A percentile compares a stretch with the other conserved stretches of the same genome.
These are phyloP conservation scores for Todiramphus chloris DNA, from an alignment of 2,113 vertebrate genomes.

Conservation along the genomic window DNA sequence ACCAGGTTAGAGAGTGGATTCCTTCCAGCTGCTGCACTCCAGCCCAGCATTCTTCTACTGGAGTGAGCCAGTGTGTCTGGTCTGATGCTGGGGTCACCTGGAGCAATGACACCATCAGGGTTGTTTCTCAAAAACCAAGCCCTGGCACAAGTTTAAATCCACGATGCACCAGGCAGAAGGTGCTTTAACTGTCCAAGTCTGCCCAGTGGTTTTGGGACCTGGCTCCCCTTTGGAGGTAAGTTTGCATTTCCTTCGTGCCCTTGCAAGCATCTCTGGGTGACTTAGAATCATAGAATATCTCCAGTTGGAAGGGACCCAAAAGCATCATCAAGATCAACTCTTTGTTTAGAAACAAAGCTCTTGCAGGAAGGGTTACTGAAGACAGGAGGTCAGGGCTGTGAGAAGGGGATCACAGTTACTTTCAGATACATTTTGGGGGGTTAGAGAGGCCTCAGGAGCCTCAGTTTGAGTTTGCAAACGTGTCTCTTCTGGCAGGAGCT, in stretches of 20 bases:
- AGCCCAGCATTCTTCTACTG: neutral
- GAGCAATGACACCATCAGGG: neutral
- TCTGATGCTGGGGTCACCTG: neutral
- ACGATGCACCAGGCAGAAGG: neutral
- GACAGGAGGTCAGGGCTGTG: neutral
- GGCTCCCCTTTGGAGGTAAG: neutral
- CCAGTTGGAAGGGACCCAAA: neutral
- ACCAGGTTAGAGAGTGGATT: neutral
- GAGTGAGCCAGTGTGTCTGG: accelerated
- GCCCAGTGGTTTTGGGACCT: neutral
- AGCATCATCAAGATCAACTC: neutral
- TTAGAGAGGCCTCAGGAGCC: neutral
- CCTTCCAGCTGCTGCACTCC: neutral
- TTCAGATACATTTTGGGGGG: neutral
- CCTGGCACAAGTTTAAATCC: neutral
- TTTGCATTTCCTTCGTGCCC: neutral
- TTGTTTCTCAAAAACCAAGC: neutral
- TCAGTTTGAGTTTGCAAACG: neutral
- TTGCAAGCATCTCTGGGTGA: neutral
- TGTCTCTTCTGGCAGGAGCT: neutral
- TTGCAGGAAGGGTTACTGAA: neutral
- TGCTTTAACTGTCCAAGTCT: neutral
- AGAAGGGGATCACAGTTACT: neutral
- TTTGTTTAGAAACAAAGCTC: neutral
- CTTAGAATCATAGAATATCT: neutral